Percentiles rank a stretch among this genome's conserved stretches.
Conservation (phyloP, 2,888 invertebrate species). For the Tromatobia lineatoria region DNA sequence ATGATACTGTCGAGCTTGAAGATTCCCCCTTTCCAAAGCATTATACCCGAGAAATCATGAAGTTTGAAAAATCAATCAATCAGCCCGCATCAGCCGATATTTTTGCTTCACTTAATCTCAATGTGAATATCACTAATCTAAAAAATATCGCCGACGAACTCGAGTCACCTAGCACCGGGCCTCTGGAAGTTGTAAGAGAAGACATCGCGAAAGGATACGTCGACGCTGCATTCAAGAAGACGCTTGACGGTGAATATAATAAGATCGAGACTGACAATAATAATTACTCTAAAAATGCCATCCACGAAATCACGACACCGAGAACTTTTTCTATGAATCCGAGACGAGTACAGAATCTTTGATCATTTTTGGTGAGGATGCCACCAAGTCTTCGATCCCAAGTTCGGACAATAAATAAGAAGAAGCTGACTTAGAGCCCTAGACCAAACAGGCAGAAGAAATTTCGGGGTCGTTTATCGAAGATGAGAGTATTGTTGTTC, state of each 20-base stretch:
- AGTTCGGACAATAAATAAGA: too few relatives aligned
- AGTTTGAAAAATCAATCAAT: neutral
- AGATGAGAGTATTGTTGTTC: constrained; percentile 8
- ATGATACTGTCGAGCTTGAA: neutral
- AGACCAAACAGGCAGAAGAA: too few relatives aligned
- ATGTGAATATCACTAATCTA: neutral
- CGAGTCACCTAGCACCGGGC: neutral
- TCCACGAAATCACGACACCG: neutral
- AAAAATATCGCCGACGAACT: neutral
- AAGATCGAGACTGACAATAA: too few relatives aligned
- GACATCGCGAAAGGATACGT: too few relatives aligned
- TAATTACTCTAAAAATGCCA: neutral
- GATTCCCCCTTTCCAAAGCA: neutral
- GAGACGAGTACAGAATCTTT: neutral
- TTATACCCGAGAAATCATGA: neutral
- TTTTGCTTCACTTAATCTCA: neutral
- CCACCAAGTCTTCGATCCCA: too few relatives aligned
- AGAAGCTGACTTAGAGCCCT: too few relatives aligned
- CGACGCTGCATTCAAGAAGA: too few relatives aligned
- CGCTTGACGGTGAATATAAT: too few relatives aligned
- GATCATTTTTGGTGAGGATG: too few relatives aligned
- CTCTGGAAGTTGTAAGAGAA: neutral
- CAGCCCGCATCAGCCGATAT: neutral
- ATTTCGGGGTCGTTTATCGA: neutral
- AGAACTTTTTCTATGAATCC: neutral